These are phyloP conservation scores for Seira musarum DNA, from an alignment of 2,888 invertebrate genomes.

Conservation along the genomic window DNA sequence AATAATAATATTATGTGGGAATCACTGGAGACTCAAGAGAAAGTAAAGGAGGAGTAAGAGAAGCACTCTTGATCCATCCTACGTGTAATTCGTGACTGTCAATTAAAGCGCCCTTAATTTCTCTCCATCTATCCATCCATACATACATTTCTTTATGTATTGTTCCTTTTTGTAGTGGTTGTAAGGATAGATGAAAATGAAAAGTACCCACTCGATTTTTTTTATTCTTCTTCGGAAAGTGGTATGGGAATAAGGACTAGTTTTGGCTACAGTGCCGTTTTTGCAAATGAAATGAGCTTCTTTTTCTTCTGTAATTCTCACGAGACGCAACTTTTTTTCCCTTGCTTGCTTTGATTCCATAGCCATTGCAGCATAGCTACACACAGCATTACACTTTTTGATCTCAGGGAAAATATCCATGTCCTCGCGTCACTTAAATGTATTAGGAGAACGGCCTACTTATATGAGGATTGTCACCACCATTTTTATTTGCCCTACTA, in stretches of 20 bases:
- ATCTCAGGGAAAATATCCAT: neutral
- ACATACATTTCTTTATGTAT: neutral
- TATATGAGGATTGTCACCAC: conserved; percentile 5
- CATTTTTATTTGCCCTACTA: neutral
- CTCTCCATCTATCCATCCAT: neutral
- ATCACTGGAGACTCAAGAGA: conserved; percentile 10
- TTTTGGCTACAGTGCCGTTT: neutral
- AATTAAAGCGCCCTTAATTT: conserved; percentile 19
- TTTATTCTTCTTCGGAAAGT: too few relatives aligned
- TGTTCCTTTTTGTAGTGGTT: neutral
- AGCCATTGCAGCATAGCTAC: too few relatives aligned
- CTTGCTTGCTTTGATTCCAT: neutral
- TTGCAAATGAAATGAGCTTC: conserved; percentile 31
- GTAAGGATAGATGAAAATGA: neutral
- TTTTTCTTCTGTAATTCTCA: conserved; percentile 6
- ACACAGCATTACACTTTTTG: neutral
- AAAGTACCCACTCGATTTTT: neutral
- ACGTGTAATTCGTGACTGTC: conserved; percentile 19
- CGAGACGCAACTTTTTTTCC: conserved; percentile 3
- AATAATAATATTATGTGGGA: neutral
- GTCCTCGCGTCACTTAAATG: conserved; percentile 1
- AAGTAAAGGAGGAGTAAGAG: neutral
- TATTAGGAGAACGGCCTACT: neutral
- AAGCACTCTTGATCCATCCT: conserved; percentile 7
- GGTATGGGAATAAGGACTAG: too few relatives aligned